Base-by-base conservation (phyloP, 53 echinoderm and acorn worm genomes). In the Echinometra lucunter region DNA sequence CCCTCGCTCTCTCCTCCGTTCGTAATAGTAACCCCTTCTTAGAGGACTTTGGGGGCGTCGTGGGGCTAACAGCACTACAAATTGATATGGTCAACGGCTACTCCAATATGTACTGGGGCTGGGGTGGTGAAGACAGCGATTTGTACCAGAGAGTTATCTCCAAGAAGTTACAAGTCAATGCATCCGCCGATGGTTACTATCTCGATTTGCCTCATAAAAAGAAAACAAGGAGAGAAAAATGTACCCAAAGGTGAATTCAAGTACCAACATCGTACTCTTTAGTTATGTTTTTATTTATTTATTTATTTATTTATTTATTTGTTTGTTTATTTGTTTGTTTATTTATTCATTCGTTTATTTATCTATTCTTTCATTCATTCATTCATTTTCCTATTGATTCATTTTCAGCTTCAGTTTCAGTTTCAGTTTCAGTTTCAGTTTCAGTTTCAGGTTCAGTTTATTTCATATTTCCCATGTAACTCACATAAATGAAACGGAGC, bases 91-190 rank as follows among this genome's bases (percentile, higher is more conserved):
- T 63, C 25, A 93, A 93, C 60, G 93, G 93, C 93, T 93, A 93
- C 82, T 93, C 93, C 37, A 93, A 93, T 82, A 93, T 93, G 93
- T 93, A 93, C 82, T 93, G 93, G 93, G 93, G 93, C 4, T 93
- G 93, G 93, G 93, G 93, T 32, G 93, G 93, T 8, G 93, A 93
- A 37, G 93, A 93, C 38, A 80, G 78, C 25, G 93, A 93, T 42
- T 38, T 93, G 32, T 55, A 15, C 7, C 37, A 16, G 55, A 45
- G 93, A 42, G 30, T 82, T 37, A 57, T 16, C 10, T 57, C 10
- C 23, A 35, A 23, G 6, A 28, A 82, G 11, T 82, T 49, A 55
- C 81, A 57, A 42, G 25, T 93, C 56, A 56, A 57, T 2, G 28
- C 8, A 80, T 58, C 93, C 8, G 5, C 34, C 1, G 92, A 92